Conservation (phyloP, 2,113 vertebrate species). For the Rhinoderma darwinii region DNA sequence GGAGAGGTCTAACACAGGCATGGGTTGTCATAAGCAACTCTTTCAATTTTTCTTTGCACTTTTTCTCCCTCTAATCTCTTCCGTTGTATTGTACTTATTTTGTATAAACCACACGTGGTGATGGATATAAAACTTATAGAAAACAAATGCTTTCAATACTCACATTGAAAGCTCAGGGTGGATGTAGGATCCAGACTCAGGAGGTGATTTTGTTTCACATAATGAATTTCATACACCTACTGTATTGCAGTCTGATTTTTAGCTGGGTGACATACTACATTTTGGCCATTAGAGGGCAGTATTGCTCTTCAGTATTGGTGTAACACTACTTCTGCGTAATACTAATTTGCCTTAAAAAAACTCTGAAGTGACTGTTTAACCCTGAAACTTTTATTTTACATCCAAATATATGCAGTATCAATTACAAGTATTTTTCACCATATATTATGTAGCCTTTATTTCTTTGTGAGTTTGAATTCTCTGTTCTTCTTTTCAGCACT, state of each 20-base stretch:
- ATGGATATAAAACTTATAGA: background rate
- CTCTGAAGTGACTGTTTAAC: constrained; percentile 22
- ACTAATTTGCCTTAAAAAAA: background rate
- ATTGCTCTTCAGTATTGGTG: background rate
- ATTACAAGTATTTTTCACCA: background rate
- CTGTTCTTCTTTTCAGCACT: background rate
- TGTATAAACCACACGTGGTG: background rate
- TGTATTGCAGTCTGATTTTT: too few relatives aligned
- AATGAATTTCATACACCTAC: background rate
- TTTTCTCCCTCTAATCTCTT: background rate
- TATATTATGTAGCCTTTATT: background rate
- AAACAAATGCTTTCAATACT: constrained; percentile 12
- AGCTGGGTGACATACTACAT: background rate
- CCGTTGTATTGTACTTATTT: background rate
- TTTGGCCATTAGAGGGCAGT: constrained; percentile 10
- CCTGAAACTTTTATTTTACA: constrained; percentile 9
- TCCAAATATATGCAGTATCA: background rate
- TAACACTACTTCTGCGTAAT: background rate
- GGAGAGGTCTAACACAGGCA: too few relatives aligned
- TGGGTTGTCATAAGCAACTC: too few relatives aligned
- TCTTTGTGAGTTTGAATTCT: background rate
- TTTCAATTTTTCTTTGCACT: background rate
- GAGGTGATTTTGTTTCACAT: background rate
- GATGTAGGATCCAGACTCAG: background rate
- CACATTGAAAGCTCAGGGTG: background rate